Conservation (phyloP, 2,888 invertebrate species). For the Torymus aiolomorphi region DNA sequence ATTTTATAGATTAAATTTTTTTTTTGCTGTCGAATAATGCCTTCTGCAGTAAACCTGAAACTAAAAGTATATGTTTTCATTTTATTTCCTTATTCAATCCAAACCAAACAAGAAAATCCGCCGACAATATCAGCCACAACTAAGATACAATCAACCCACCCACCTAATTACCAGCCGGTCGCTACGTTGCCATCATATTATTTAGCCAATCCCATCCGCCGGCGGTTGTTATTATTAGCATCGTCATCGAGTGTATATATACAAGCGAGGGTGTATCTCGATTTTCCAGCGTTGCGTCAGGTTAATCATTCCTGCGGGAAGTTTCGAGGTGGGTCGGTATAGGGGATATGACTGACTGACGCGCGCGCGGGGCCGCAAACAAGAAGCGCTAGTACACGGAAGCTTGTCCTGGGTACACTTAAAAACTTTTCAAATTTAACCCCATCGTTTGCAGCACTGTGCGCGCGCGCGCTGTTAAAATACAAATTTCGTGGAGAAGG, state of each 20-base stretch:
- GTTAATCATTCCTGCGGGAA: slow-evolving; percentile 71
- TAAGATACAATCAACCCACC: no score
- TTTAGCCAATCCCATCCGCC: background rate
- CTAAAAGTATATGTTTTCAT: no score
- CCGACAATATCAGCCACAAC: no score
- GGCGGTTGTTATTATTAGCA: slow-evolving; percentile 7
- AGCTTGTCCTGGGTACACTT: slow-evolving; percentile 37
- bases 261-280: slow-evolving; percentile 54
- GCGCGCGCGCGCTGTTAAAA: slow-evolving; percentile 38
- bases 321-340: slow-evolving; percentile 59
- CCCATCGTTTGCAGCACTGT: slow-evolving; percentile 64
- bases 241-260: background rate
- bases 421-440: slow-evolving; percentile 75
- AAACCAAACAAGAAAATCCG: no score
- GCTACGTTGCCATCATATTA: background rate
- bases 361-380: slow-evolving; percentile 65
- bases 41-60: no score
- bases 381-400: slow-evolving; percentile 54
- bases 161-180: background rate
- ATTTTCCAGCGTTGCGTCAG: slow-evolving; percentile 73
- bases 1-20: no score
- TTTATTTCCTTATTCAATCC: no score
- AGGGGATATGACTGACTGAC: slow-evolving; percentile 66
- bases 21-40: no score
- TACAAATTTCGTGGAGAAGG: slow-evolving; percentile 10